phyloP scores from a whole-genome alignment of 2,113 vertebrate species.

The Merops nubicus region DNA sequence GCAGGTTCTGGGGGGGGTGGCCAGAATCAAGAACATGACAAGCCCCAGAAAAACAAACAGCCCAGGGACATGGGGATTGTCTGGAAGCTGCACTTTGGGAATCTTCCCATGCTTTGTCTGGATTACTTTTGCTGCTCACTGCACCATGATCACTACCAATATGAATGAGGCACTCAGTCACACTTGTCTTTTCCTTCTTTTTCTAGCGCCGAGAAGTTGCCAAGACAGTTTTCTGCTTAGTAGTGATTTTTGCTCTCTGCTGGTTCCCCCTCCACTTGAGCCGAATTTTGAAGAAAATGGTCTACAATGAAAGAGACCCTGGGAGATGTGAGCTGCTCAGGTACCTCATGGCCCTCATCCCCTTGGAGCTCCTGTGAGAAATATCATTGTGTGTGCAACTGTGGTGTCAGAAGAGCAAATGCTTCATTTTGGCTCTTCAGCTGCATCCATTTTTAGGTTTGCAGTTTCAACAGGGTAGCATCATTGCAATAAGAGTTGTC shows the following conservation, averaged over 20 bases:
- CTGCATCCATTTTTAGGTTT: background rate
- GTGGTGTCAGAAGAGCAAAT: background rate
- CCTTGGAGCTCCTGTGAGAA: background rate
- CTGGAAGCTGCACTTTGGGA: background rate
- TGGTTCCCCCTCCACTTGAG: slow-evolving; percentile 97
- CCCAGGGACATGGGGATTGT: too few species aligned
- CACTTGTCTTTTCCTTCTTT: background rate
- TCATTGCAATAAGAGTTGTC: background rate
- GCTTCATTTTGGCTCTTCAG: background rate
- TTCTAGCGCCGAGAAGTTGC: slow-evolving; percentile 94
- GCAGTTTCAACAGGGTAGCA: background rate
- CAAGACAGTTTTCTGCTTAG: slow-evolving; percentile 96
- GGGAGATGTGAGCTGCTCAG: slow-evolving; percentile 89
- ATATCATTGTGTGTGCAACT: background rate
- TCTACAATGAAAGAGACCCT: slow-evolving; percentile 77
- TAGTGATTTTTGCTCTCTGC: slow-evolving; percentile 96
- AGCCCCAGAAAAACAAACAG: background rate
- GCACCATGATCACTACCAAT: background rate
- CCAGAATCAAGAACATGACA: background rate
- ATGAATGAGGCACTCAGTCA: background rate
- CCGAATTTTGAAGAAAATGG: slow-evolving; percentile 88
- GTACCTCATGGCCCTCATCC: slow-evolving; percentile 76
- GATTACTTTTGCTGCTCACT: background rate
- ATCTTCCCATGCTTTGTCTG: background rate
- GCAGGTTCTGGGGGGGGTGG: background rate